These are phyloP conservation scores for Leptinotarsa rubiginosa DNA, from an alignment of 2,888 invertebrate species.

Conservation along the genomic window DNA sequence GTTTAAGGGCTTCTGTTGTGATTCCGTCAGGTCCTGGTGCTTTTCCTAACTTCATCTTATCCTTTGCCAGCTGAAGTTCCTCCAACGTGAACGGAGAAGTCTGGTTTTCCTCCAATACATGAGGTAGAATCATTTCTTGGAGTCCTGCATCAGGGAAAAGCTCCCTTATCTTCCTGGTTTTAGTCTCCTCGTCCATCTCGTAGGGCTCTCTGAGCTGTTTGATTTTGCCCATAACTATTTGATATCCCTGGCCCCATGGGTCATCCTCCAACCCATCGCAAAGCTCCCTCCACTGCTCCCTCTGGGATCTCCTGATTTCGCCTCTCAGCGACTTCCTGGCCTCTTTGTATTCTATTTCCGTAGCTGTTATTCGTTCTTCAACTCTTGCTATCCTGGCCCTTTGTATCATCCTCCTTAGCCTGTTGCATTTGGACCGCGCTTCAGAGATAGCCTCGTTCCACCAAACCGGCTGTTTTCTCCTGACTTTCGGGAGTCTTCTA, in stretches of 20 bases:
- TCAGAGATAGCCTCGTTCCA: conserved; percentile 13
- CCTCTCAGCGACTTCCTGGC: not conserved
- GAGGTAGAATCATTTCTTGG: not conserved
- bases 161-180: not conserved
- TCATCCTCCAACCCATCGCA: conserved; percentile 15
- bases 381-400: not conserved
- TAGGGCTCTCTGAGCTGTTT: not conserved
- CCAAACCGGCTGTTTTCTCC: conserved; percentile 19
- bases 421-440: conserved; percentile 2
- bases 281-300: conserved; percentile 19
- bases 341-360: not conserved
- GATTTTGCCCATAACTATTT: not conserved
- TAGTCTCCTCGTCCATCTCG: not conserved
- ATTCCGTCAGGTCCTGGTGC: conserved; percentile 22
- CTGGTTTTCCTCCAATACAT: no score
- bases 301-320: conserved; percentile 20
- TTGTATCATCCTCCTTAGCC: conserved; percentile 9
- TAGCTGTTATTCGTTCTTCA: not conserved
- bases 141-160: not conserved
- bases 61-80: not conserved
- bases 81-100: not conserved
- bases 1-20: conserved; percentile 7
- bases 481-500: not conserved
- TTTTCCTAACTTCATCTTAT: conserved; percentile 5
- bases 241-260: conserved; percentile 25